A percentile compares a stretch with the other conserved stretches of the same genome.
These are phyloP conservation scores for Botia kubotai DNA, from an alignment of 2,797 vertebrate genomes.

Conservation along the genomic window DNA sequence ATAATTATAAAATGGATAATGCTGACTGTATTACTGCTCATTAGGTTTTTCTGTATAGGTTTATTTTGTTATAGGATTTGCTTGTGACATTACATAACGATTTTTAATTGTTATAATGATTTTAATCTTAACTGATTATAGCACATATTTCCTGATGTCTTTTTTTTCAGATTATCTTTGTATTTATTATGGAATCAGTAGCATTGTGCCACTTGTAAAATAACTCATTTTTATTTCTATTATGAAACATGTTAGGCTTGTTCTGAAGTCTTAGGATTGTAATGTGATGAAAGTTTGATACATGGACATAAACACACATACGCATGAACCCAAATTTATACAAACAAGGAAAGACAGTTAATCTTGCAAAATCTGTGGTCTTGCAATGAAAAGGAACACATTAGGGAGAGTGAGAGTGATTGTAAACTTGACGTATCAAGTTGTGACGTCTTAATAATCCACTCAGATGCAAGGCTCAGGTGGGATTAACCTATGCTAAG, in stretches of 20 bases:
- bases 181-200: too few relatives aligned
- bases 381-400: conserved; percentile 25
- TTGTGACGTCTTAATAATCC: conserved; percentile 60
- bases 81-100: too few relatives aligned
- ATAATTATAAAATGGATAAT: too few relatives aligned
- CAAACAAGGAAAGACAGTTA: neutral
- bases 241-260: neutral
- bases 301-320: neutral
- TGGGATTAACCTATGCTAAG: conserved; percentile 48
- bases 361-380: neutral
- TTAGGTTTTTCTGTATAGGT: too few relatives aligned
- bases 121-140: too few relatives aligned
- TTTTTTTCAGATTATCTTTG: too few relatives aligned
- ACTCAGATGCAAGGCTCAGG: conserved; percentile 46
- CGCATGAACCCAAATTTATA: neutral
- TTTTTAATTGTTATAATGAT: too few relatives aligned
- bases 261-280: neutral
- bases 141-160: too few relatives aligned
- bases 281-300: neutral
- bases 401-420: neutral
- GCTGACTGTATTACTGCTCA: too few relatives aligned
- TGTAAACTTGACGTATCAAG: conserved; percentile 21
- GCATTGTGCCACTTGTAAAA: too few relatives aligned
- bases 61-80: too few relatives aligned
- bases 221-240: too few relatives aligned